These are phyloP conservation scores for Myotis daubentonii DNA, from an alignment of 2,797 vertebrate species.

Conservation along the genomic window DNA sequence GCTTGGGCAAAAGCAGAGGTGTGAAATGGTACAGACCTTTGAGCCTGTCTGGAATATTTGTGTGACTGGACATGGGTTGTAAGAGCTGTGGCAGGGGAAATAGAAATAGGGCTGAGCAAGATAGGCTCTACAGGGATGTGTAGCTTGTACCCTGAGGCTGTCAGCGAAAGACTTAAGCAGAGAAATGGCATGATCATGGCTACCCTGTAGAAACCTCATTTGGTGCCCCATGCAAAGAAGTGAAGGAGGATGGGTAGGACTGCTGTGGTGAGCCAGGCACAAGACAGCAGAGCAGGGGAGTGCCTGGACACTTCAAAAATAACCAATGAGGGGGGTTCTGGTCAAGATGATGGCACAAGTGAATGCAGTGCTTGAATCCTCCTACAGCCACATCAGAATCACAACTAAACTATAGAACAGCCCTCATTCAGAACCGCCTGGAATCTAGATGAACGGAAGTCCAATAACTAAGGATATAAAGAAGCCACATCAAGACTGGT, in stretches of 20 bases:
- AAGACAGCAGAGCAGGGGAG: neutral
- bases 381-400: neutral
- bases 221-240: neutral
- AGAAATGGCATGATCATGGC: neutral
- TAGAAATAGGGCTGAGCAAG: neutral
- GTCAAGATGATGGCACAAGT: neutral
- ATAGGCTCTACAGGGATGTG: neutral
- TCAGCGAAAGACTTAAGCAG: neutral
- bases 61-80: neutral
- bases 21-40: neutral
- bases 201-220: neutral
- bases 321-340: neutral
- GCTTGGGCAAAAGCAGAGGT: neutral
- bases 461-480: neutral
- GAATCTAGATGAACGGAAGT: neutral
- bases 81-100: neutral
- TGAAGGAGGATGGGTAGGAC: neutral
- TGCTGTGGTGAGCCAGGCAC: neutral
- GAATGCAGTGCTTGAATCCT: neutral
- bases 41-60: neutral
- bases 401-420: neutral
- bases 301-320: neutral
- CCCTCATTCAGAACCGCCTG: neutral
- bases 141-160: neutral
- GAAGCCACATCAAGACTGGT: neutral